Percentiles rank a stretch among this genome's conserved stretches.
Evolutionary conservation across 2,113 vertebrate genomes (phyloP).

Genomic region (Upupa epops): DNA sequence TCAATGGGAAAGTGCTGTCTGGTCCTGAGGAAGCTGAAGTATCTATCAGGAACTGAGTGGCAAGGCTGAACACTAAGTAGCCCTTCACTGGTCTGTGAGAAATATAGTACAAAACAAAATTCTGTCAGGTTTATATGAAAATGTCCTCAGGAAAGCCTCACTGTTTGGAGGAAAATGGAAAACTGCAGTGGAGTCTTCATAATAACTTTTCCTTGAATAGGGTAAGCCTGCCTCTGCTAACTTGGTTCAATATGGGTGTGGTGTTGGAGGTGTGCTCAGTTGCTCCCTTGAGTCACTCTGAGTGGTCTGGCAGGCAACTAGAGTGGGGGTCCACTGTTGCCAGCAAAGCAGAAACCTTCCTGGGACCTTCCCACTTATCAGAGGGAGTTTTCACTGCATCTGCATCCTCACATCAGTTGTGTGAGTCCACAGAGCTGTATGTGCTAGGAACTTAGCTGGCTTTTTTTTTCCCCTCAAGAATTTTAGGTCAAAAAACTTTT

Average conservation of each 20-base stretch:
- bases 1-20: not conserved
- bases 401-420: fast-evolving
- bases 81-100: not conserved
- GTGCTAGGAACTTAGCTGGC: not conserved
- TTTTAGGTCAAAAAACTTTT: not conserved
- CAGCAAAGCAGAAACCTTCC: fast-evolving
- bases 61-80: not conserved
- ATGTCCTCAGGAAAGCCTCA: not conserved
- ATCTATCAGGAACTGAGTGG: not conserved
- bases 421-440: fast-evolving
- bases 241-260: not conserved
- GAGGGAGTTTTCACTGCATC: not conserved
- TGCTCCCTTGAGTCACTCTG: fast-evolving
- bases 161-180: not conserved
- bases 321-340: fast-evolving
- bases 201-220: not conserved
- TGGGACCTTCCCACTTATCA: not conserved
- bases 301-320: fast-evolving
- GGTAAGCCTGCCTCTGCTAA: not conserved
- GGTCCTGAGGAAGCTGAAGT: not conserved
- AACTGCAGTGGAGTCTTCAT: not conserved
- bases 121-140: not conserved
- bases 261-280: fast-evolving
- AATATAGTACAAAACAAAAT: not conserved
- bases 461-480: not conserved